Percentiles rank a stretch among this genome's conserved stretches.
Conservation (phyloP, 2,888 invertebrate species). For the Rhimphoctona megacephalus region DNA sequence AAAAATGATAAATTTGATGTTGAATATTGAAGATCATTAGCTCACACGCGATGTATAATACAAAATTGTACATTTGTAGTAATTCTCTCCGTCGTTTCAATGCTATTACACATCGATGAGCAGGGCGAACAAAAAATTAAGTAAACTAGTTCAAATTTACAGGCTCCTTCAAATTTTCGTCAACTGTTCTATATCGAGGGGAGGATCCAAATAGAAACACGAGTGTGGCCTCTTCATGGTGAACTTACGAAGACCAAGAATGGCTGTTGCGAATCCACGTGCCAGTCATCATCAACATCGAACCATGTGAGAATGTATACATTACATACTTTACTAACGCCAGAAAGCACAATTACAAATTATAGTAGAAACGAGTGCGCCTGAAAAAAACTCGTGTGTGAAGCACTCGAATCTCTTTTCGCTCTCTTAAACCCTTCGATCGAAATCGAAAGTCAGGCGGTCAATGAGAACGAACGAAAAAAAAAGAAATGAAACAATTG, state of each 20-base stretch:
- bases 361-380: conserved; percentile 11
- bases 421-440: conserved; percentile 44
- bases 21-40: neutral
- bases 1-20: neutral
- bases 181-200: conserved; percentile 10
- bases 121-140: neutral
- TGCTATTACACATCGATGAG: neutral
- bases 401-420: conserved; percentile 58
- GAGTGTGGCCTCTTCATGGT: conserved; percentile 24
- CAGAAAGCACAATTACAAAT: conserved; percentile 3
- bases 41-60: neutral
- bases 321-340: conserved; percentile 1
- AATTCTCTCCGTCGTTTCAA: neutral
- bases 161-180: neutral
- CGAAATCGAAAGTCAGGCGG: conserved; percentile 29
- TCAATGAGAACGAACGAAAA: conserved; percentile 55
- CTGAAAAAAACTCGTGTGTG: conserved; percentile 72
- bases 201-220: conserved; percentile 6
- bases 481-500: conserved; percentile 56
- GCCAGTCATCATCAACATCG: conserved; percentile 32
- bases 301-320: conserved; percentile 34
- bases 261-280: conserved; percentile 60
- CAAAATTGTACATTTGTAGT: neutral
- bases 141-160: neutral
- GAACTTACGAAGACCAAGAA: neutral